Evolutionary conservation across 2,888 invertebrate genomes (phyloP), one percentile per base, ranked within the genome.

Genomic region (Villa cingulata): DNA sequence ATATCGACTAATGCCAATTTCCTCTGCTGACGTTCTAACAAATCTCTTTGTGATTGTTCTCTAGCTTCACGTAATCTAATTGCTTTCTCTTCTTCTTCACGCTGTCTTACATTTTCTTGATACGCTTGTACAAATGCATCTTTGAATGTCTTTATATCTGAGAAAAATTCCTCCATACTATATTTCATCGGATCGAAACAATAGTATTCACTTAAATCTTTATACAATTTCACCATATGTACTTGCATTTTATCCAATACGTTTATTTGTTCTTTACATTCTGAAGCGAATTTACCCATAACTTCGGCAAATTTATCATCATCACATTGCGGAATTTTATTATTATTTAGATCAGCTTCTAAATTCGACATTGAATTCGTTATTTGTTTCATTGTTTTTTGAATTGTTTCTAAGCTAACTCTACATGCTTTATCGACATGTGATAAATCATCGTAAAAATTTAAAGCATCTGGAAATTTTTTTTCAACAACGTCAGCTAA

Each of bases 131-230:
- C 71, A 64, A 95, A 96, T 23, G 84, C 78, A 62, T 92, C 90
- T 66, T 92, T 94, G 66, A 98, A 98, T 0, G 83, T 83, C 70
- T 94, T 95, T 53, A 98, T 77, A 63, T 98, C 97, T 0, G 79
- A 78, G 67, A 97, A 95, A 74, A 97, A 92, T 64, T 97, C 96
- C 62, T 97, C 97, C 56, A 95, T 76, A 0, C 86, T 80, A 63
- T 96, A 97, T 67, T 97, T 97, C 54, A 81, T 83, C 9, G 84
- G 80, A 62, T 97, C 95, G 66, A 97, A 96, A 2, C 84, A 79
- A 67, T 81, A 96, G 66, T 86, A 97, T 59, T 92, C 92, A 0
- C 89, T 82, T 12, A 96, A 70, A 42, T 86, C 86, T 4, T 76
- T 76, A 71, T 86, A 97, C 1, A 91, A 69, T 12, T 77, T 78